Percentiles rank a stretch among this genome's conserved stretches.
Conservation (phyloP, 2,888 invertebrate genomes). For the Drosophila fungiperda region DNA sequence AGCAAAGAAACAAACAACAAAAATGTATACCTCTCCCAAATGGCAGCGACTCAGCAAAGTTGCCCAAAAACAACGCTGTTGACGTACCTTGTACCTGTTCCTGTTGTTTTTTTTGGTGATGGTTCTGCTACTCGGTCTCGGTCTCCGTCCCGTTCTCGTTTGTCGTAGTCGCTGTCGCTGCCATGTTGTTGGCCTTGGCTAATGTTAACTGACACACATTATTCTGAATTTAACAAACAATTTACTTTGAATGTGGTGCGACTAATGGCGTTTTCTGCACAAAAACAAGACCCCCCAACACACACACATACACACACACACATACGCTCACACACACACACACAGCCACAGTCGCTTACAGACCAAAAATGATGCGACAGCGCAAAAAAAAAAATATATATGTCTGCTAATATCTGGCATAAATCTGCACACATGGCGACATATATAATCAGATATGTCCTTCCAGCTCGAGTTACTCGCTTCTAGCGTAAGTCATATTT, state of each 20-base stretch:
- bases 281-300: slow-evolving; percentile 57
- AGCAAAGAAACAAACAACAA: slow-evolving; percentile 26
- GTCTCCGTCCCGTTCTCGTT: not conserved
- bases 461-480: slow-evolving; percentile 25
- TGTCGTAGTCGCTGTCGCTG: not conserved
- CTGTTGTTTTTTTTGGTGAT: slow-evolving; percentile 14
- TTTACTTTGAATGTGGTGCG: slow-evolving; percentile 76
- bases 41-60: slow-evolving; percentile 51
- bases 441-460: slow-evolving; percentile 59
- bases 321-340: slow-evolving; percentile 20
- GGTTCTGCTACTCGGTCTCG: not conserved
- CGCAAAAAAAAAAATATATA: slow-evolving; percentile 11
- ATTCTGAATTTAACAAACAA: slow-evolving; percentile 80
- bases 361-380: slow-evolving; percentile 48
- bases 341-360: slow-evolving; percentile 7
- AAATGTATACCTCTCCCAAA: slow-evolving; percentile 44
- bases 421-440: slow-evolving; percentile 32
- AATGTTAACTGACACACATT: slow-evolving; percentile 75
- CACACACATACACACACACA: slow-evolving; percentile 12
- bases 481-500: slow-evolving; percentile 31
- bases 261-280: slow-evolving; percentile 70
- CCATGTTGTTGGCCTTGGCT: slow-evolving; percentile 47
- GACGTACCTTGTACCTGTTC: slow-evolving; percentile 6
- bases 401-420: slow-evolving; percentile 38
- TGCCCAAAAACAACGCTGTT: slow-evolving; percentile 30